These are phyloP conservation scores for Panonychus citri DNA, from an alignment of 1,140 invertebrate species.

Conservation along the genomic window DNA sequence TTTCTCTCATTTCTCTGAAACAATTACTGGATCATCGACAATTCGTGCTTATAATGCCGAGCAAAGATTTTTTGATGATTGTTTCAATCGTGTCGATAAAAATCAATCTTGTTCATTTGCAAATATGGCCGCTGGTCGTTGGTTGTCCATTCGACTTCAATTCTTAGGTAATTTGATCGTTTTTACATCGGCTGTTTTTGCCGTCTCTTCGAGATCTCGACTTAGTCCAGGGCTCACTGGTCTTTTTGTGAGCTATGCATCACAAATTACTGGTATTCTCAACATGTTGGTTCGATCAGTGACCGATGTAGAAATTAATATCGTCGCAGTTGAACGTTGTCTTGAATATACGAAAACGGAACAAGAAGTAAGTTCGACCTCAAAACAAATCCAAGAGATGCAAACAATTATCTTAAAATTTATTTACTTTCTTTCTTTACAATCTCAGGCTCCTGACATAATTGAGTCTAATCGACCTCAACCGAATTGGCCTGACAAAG, in stretches of 20 bases:
- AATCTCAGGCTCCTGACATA: slow-evolving; percentile 13
- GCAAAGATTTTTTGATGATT: slow-evolving; percentile 18
- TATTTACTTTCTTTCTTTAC: background rate
- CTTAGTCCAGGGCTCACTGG: slow-evolving; percentile 29
- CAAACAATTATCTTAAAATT: too few relatives aligned
- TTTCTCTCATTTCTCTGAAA: slow-evolving; percentile 28
- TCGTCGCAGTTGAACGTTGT: slow-evolving; percentile 36
- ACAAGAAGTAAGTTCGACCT: slow-evolving; percentile 14
- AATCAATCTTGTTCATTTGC: slow-evolving; percentile 70
- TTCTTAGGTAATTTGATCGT: slow-evolving; percentile 29
- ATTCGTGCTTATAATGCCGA: slow-evolving; percentile 21
- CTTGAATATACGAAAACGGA: slow-evolving; percentile 29
- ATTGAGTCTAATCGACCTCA: slow-evolving; percentile 5
- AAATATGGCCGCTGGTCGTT: slow-evolving; percentile 22
- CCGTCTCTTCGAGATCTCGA: slow-evolving; percentile 22
- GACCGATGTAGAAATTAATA: slow-evolving; percentile 34
- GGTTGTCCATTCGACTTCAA: slow-evolving; percentile 28
- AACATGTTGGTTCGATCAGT: slow-evolving; percentile 33
- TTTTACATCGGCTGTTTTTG: slow-evolving; percentile 27
- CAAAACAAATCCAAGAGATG: background rate
- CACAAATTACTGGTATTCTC: slow-evolving; percentile 45
- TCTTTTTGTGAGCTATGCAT: slow-evolving; percentile 29
- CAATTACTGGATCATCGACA: slow-evolving; percentile 20
- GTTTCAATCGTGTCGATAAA: slow-evolving; percentile 32
- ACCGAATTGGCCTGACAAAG: slow-evolving; percentile 17